Base-by-base conservation (phyloP, 2,113 vertebrate species). In the Tachycineta bicolor region DNA sequence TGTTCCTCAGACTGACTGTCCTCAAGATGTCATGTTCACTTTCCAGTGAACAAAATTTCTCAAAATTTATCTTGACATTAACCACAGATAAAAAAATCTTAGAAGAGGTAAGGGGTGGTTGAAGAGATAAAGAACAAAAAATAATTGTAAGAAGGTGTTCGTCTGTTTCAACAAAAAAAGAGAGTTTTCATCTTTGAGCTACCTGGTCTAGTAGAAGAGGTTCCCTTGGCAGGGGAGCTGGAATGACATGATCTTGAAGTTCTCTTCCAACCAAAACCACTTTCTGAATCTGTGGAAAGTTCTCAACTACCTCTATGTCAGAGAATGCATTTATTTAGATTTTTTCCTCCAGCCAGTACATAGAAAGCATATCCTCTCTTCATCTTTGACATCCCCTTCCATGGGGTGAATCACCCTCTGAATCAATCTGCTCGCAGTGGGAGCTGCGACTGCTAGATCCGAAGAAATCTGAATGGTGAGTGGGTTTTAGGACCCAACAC, bases 1-100 rank as follows among this genome's bases (percentile, higher is more conserved):
- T 1, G 4, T 18, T n/a, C 6, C 37, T 62, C 1, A 2, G n/a
- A 33, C 10, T 73, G n/a, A 49, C 6, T 31, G 6, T 21, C 59
- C 10, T n/a, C 5, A 17, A 12, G 11, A 53, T 37, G 37, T 37
- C 37, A 37, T 8, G 37, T 37, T 37, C 37, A 37, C 6, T 52
- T 75, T 43, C 26, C 37, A 46, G 37, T n/a, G 26, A 73, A 83
- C 5, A 1, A 1, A 2, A 21, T 24, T 60, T 29, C 24, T 84
- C 49, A 80, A 11, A 1, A 8, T 52, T 29, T 5, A 0, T 53
- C 39, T 46, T 67, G 24, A 50, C 12, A 20, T n/a, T 58, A 68
- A 34, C 7, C 25, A 33, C 8, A 25, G 33, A 21, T 14, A 23
- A 70, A 24, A 23, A 73, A 49, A 53, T 6, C 12, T 83, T 46